phyloP scores from a whole-genome alignment of 2,888 invertebrate genomes.

The Crematogaster levior region DNA sequence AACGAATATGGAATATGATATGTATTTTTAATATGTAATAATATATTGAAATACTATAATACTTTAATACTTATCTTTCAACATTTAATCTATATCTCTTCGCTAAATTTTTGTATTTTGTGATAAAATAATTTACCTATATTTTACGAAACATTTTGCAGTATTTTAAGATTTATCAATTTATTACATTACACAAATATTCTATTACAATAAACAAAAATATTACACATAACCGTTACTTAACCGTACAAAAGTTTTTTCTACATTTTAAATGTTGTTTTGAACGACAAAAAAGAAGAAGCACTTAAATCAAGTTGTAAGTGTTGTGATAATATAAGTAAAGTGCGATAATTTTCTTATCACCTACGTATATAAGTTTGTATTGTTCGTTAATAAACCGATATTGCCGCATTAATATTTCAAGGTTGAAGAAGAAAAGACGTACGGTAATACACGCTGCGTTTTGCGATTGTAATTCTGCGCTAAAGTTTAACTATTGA shows the following conservation, averaged over 20 bases:
- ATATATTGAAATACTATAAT: no score
- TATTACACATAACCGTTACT: no score
- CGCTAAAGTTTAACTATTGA: not conserved
- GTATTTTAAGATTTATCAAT: not conserved
- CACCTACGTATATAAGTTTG: not conserved
- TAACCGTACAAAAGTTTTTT: not conserved
- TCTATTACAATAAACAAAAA: not conserved
- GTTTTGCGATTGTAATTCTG: constrained; percentile 5
- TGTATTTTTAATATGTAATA: not conserved
- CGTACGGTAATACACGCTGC: not conserved
- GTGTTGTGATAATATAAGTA: constrained; percentile 12
- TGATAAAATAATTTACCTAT: not conserved
- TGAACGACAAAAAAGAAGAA: not conserved
- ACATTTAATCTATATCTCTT: not conserved
- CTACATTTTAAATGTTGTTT: not conserved
- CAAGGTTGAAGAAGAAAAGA: not conserved
- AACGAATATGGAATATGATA: not conserved
- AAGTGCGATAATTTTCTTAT: constrained; percentile 17
- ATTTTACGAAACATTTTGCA: no score
- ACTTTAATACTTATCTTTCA: no score
- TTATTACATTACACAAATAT: no score
- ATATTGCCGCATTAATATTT: not conserved
- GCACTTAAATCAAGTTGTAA: not conserved
- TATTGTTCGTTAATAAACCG: not conserved
- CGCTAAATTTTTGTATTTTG: not conserved